Percentiles rank a stretch among this genome's conserved stretches.
phyloP scores from a whole-genome alignment of 30 jellyfish, hydroid and myxozoan genomes.

The Catostylus mosaicus region DNA sequence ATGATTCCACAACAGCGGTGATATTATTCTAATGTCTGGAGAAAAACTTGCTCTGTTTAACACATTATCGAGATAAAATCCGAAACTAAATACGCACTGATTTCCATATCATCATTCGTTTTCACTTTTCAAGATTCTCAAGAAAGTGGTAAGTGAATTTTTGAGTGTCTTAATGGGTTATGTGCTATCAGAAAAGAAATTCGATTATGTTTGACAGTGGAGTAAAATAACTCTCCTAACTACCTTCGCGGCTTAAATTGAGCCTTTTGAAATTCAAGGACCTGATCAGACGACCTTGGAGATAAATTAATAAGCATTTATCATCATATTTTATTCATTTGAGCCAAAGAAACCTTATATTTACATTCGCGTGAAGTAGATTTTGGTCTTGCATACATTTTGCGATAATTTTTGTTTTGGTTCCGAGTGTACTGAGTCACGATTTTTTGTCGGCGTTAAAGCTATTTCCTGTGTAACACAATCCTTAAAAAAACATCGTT shows the following conservation, averaged over 20 bases:
- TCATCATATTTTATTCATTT: not conserved
- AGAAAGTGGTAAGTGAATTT: conserved; percentile 2
- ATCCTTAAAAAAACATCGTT: conserved; percentile 3
- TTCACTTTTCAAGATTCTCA: not conserved
- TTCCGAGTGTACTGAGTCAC: not conserved
- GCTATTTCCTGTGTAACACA: conserved; percentile 25
- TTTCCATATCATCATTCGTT: not conserved
- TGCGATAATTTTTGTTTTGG: not conserved
- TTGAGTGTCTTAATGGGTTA: not conserved
- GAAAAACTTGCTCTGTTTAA: conserved; percentile 37
- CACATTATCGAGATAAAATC: conserved; percentile 59
- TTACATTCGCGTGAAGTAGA: not conserved
- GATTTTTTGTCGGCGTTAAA: conserved; percentile 3
- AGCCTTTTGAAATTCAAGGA: not conserved
- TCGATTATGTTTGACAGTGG: not conserved
- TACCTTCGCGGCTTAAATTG: not conserved
- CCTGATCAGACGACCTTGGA: not conserved
- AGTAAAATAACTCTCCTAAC: not conserved
- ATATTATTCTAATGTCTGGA: conserved; percentile 70
- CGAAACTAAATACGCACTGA: conserved; percentile 53
- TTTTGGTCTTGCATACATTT: not conserved
- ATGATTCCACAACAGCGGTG: conserved; percentile 67
- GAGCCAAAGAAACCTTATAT: too few relatives aligned
- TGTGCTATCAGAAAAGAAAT: not conserved
- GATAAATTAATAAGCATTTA: not conserved